Base-by-base conservation (phyloP, 1,140 invertebrate genomes). In the Gryon sp. region DNA sequence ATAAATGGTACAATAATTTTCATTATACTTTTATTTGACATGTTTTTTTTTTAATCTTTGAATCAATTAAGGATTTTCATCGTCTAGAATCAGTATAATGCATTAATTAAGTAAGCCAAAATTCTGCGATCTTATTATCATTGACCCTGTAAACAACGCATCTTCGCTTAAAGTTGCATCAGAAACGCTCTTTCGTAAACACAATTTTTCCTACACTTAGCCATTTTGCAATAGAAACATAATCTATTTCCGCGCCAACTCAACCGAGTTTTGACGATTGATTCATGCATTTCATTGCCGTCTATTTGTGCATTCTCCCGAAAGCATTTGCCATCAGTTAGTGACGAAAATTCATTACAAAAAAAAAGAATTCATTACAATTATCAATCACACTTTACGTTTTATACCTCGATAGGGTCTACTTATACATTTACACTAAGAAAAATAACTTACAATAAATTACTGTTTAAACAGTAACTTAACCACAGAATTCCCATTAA, bases 271-370 rank as follows among this genome's bases (percentile, higher is more conserved):
- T 70, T 70, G 53, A 28, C 36, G 53, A 45, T n/a, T 12, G 41
- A 16, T 24, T 24, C 7, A 7, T 24, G 7, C 7, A 3, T 7
- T 24, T 7, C 3, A 24, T 40, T 57, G 38, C 48, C 18, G 18
- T 53, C 22, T 63, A 24, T 46, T 62, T 41, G 22, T 43, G 22
- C 16, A 19, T 1, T 55, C 14, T 34, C 32, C 19, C 38, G 36
- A 73, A 72, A 55, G 46, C 6, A 38, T n/a, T 48, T 55, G 5
- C 38, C 62, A 70, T 70, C 66, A 70, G 66, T 8, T n/a, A n/a
- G n/a, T n/a, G n/a, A n/a, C n/a, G n/a, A n/a, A n/a, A n/a, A n/a
- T n/a, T n/a, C 2, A 34, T 70, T 70, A 62, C 46, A 48, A 70
- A n/a, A n/a, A n/a, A n/a, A n/a, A n/a, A n/a, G n/a, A n/a, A n/a